These are phyloP conservation scores for Pandemis cinnamomeana DNA, from an alignment of 2,888 invertebrate species.

Conservation along the genomic window DNA sequence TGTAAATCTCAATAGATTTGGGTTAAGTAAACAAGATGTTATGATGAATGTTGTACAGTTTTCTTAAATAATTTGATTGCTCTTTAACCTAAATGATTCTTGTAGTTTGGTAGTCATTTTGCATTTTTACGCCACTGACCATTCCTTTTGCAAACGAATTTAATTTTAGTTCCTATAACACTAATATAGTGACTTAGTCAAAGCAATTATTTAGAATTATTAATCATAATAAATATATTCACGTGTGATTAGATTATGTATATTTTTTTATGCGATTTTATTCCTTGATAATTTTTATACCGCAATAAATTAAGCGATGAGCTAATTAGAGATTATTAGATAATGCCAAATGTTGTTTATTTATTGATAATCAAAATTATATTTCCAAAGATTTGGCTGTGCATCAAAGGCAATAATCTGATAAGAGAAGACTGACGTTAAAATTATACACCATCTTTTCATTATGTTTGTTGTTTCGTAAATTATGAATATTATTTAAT, in stretches of 20 bases:
- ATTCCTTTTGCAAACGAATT: conserved; percentile 7
- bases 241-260: conserved; percentile 1
- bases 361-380: conserved; percentile 43
- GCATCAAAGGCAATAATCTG: conserved; percentile 49
- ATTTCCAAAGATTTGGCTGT: conserved; percentile 81
- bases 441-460: conserved; percentile 57
- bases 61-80: neutral
- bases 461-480: conserved; percentile 60
- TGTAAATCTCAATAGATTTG: too few relatives aligned
- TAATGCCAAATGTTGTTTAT: conserved; percentile 41
- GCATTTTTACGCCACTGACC: conserved; percentile 23
- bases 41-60: neutral
- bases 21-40: too few relatives aligned
- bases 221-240: neutral
- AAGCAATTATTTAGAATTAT: conserved; percentile 12
- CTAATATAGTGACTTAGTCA: conserved; percentile 12
- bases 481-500: conserved; percentile 50
- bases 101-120: conserved; percentile 14
- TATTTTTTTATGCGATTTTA: conserved; percentile 5
- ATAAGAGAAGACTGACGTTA: conserved; percentile 45
- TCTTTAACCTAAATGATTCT: neutral
- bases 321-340: conserved; percentile 32
- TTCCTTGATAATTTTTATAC: conserved; percentile 23
- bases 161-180: conserved; percentile 36
- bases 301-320: conserved; percentile 22